Percentiles rank a stretch among this genome's conserved stretches.
Evolutionary conservation across 2,797 vertebrate genomes (phyloP).

Genomic region (Rhinichthys osculus): DNA sequence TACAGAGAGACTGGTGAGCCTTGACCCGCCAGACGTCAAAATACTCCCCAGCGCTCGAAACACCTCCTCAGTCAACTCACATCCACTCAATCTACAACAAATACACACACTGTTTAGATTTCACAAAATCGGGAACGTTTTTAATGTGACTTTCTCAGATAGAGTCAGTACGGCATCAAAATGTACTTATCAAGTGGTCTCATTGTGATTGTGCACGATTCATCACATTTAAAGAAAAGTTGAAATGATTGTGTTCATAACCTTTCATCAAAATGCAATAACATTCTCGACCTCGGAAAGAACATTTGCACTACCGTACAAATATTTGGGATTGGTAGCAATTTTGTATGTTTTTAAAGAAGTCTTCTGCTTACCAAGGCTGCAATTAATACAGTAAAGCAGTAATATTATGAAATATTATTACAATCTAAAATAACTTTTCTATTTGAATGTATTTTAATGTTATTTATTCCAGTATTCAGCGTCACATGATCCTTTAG

Average conservation of each 20-base stretch:
- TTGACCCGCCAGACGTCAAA: constrained; percentile 73
- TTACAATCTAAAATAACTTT: neutral
- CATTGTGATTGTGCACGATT: neutral
- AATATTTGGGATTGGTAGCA: neutral
- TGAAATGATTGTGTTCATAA: neutral
- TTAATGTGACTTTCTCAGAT: neutral
- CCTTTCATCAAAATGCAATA: neutral
- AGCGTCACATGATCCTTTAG: neutral
- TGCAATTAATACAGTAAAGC: neutral
- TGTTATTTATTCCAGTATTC: neutral
- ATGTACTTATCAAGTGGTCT: neutral
- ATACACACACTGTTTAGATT: neutral
- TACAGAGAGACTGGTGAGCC: constrained; percentile 78
- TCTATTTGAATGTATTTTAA: neutral
- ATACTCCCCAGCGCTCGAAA: constrained; percentile 77
- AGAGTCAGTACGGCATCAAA: too few species aligned
- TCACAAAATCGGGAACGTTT: neutral
- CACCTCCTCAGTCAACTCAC: constrained; percentile 73
- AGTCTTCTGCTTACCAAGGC: neutral
- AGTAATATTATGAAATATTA: neutral
- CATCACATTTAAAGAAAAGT: neutral
- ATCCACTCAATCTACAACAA: constrained; percentile 77
- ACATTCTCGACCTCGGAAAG: neutral
- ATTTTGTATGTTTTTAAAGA: neutral
- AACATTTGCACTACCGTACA: neutral